phyloP scores from a whole-genome alignment of 2,888 invertebrate species.

The Oligia strigilis region DNA sequence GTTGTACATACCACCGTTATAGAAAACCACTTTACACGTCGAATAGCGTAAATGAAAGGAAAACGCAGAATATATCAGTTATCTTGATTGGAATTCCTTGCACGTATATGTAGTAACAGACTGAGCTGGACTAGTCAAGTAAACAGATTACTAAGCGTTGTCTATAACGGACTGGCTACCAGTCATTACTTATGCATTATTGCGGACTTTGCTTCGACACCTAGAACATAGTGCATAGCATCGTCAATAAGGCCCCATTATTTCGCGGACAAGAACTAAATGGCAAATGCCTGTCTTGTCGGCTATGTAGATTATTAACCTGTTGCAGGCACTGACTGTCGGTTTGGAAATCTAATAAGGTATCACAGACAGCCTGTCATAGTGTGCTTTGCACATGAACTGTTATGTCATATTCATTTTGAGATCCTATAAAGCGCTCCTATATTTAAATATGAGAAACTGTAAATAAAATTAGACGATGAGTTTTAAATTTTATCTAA shows the following conservation, averaged over 20 bases:
- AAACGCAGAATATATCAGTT: slow-evolving; percentile 50
- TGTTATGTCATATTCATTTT: background rate
- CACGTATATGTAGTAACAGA: slow-evolving; percentile 53
- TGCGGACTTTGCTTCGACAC: slow-evolving; percentile 60
- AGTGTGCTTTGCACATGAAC: background rate
- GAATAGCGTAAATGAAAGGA: slow-evolving; percentile 52
- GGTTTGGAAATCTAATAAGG: slow-evolving; percentile 1
- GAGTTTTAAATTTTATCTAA: slow-evolving; percentile 45
- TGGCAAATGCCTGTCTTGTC: slow-evolving; percentile 14
- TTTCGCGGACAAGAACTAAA: slow-evolving; percentile 14
- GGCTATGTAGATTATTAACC: slow-evolving; percentile 8
- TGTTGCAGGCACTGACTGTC: background rate
- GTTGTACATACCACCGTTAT: background rate
- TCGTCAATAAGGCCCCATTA: slow-evolving; percentile 33
- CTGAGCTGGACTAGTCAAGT: slow-evolving; percentile 33
- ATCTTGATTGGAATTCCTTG: slow-evolving; percentile 52
- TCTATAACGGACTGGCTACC: slow-evolving; percentile 55
- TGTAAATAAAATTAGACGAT: slow-evolving; percentile 15
- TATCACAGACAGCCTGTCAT: background rate
- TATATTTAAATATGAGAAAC: background rate
- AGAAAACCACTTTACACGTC: background rate
- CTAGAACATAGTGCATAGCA: slow-evolving; percentile 20
- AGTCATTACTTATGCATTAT: slow-evolving; percentile 66
- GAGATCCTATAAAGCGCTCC: too few species aligned
- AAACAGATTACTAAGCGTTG: slow-evolving; percentile 55